Percentiles rank a stretch among this genome's conserved stretches.
phyloP scores from a whole-genome alignment of 2,113 vertebrate species.

The Crotalus viridis region DNA sequence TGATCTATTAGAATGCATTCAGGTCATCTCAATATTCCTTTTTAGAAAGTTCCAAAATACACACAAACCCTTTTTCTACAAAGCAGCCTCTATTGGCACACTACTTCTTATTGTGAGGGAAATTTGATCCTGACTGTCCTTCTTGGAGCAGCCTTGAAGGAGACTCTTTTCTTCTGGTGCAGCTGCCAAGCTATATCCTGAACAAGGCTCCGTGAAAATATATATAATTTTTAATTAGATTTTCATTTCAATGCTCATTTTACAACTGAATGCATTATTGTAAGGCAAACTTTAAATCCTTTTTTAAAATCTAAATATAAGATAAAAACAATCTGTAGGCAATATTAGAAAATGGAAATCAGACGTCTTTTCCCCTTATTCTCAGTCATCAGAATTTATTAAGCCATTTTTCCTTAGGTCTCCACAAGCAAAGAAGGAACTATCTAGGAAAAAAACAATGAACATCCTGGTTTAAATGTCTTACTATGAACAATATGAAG shows the following conservation, averaged over 20 bases:
- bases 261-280: not conserved
- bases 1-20: not conserved
- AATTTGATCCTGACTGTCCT: not conserved
- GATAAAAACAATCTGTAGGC: not conserved
- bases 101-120: not conserved
- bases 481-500: not conserved
- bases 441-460: not conserved
- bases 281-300: not conserved
- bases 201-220: not conserved
- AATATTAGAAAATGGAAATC: not conserved
- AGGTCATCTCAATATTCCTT: not conserved
- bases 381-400: not conserved
- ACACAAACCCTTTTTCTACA: not conserved
- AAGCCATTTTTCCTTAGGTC: not conserved
- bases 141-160: not conserved
- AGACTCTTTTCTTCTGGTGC: not conserved
- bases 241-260: not conserved
- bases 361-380: not conserved
- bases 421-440: slow-evolving; percentile 15
- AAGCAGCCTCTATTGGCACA: not conserved
- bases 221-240: not conserved
- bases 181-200: not conserved
- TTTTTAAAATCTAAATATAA: not conserved
- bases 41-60: not conserved
- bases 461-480: not conserved